These are phyloP conservation scores for Octodon degus DNA, from an alignment of 2,113 vertebrate genomes.

Conservation along the genomic window DNA sequence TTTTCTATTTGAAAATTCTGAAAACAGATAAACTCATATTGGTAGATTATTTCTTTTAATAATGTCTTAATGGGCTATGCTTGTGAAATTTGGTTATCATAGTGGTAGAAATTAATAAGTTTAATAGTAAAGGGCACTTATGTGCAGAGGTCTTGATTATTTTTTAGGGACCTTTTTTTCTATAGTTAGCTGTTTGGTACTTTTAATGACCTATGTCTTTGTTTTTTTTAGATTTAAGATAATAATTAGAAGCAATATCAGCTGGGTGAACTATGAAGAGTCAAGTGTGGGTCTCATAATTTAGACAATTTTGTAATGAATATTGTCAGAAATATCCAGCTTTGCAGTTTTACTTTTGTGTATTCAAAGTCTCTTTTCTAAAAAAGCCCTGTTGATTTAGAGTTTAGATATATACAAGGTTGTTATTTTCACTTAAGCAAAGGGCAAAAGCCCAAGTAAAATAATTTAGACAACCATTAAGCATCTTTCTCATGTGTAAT, in stretches of 20 bases:
- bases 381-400: conserved; percentile 72
- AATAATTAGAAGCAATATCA: conserved; percentile 79
- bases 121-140: conserved; percentile 51
- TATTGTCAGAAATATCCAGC: conserved; percentile 72
- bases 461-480: conserved; percentile 61
- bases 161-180: conserved; percentile 40
- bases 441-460: conserved; percentile 49
- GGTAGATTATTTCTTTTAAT: background rate
- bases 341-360: conserved; percentile 76
- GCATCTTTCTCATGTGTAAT: background rate
- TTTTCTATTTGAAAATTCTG: background rate
- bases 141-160: conserved; percentile 38
- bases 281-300: conserved; percentile 71
- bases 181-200: conserved; percentile 68
- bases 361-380: conserved; percentile 69
- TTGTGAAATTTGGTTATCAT: conserved; percentile 15
- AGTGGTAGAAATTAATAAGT: conserved; percentile 43
- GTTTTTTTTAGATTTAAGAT: conserved; percentile 78
- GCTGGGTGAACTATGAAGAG: conserved; percentile 65
- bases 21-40: background rate
- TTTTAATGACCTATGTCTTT: conserved; percentile 67
- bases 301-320: conserved; percentile 78
- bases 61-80: background rate
- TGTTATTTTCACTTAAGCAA: conserved; percentile 56
- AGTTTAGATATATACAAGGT: conserved; percentile 44